Base-by-base conservation (phyloP, 2,888 invertebrate species). In the Philhelius pedissequus region DNA sequence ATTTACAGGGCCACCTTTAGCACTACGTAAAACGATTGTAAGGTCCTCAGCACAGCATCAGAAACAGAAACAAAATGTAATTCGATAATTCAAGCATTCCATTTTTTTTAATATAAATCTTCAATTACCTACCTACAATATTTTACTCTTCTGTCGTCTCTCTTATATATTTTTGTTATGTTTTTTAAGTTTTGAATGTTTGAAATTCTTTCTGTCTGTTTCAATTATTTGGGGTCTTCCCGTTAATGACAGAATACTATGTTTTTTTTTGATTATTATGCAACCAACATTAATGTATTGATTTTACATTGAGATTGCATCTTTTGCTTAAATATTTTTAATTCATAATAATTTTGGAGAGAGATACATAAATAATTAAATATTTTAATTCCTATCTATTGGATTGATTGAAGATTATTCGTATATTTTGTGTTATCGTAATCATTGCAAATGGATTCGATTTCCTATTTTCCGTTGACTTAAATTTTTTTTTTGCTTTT, bases 1-100 rank as follows among this genome's bases (percentile, higher is more conserved):
- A 94, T 94, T 94, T 92, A 92, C 93, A 91, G 93, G 93, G 89
- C 93, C 93, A 91, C 92, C 93, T 90, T 93, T 93, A 92, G 92
- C 93, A 91, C 92, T 93, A 90, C 93, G 93, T 93, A 93, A 93
- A 93, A 92, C 92, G 91, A 92, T 92, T 91, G 92, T 92, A 89
- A 91, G 90, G 89, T 91, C 91, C 89, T 87, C 90, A 81, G 80
- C 88, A 86, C 90, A 89, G 89, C 90, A 89, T 89, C 91, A 92
- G 90, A 92, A 91, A 89, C 89, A 89, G 88, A 90, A 90, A 88
- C 90, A 90, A 90, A 91, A 89, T 89, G 91, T 90, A 90, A 88
- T 90, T 89, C 86, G 86, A 86, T 86, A 81, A 81, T 62, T 86
- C 77, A 86, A 86, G 81, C 76, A 71, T 77, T 86, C 76, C 81